phyloP scores from a whole-genome alignment of 2,888 invertebrate genomes.

The Byasa hedistus region DNA sequence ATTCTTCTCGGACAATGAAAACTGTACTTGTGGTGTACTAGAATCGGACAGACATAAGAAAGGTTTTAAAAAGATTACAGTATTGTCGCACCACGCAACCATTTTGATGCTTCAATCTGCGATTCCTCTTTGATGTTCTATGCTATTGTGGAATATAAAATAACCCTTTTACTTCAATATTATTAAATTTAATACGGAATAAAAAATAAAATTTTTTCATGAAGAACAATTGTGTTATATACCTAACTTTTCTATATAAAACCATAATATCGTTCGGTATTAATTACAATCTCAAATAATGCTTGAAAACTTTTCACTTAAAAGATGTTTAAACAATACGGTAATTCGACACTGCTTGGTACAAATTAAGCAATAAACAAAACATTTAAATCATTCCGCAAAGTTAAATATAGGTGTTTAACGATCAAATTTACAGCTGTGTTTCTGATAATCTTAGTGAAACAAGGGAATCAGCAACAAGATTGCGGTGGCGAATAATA shows the following conservation, averaged over 20 bases:
- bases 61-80: constrained; percentile 33
- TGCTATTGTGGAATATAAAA: too few species aligned
- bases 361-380: constrained; percentile 25
- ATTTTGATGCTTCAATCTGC: constrained; percentile 11
- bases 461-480: constrained; percentile 39
- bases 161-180: too few species aligned
- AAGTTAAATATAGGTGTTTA: constrained; percentile 33
- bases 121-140: background rate
- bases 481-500: constrained; percentile 43
- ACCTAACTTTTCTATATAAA: too few species aligned
- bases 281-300: background rate
- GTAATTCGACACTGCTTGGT: constrained; percentile 7
- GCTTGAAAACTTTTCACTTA: background rate
- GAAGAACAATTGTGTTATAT: too few species aligned
- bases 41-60: constrained; percentile 31
- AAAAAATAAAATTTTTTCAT: too few species aligned
- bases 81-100: constrained; percentile 15
- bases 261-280: too few species aligned
- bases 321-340: constrained; percentile 2
- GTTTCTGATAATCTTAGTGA: constrained; percentile 40
- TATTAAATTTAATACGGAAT: too few species aligned
- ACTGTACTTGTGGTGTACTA: constrained; percentile 49
- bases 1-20: constrained; percentile 67
- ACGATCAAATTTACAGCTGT: constrained; percentile 31
- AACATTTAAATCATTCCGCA: constrained; percentile 16